Percentiles rank a stretch among this genome's conserved stretches.
Conservation (phyloP, 2,888 invertebrate genomes). For the Meganola albula region DNA sequence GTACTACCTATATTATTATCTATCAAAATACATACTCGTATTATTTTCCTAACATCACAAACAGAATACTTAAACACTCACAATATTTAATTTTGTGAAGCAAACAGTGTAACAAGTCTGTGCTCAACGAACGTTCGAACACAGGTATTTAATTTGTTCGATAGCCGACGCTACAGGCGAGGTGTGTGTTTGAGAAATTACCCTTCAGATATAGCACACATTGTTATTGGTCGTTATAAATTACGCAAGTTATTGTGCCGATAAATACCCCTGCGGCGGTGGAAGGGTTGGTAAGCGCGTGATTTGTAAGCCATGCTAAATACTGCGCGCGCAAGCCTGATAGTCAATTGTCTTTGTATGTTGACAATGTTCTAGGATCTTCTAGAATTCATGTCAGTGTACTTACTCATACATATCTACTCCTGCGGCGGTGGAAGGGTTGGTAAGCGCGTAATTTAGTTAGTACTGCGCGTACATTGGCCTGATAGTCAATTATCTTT, state of each 20-base stretch:
- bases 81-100: too few species aligned
- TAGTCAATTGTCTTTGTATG: constrained; percentile 18
- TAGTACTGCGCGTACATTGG: too few species aligned
- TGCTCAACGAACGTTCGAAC: constrained; percentile 14
- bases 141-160: constrained; percentile 47
- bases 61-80: too few species aligned
- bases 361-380: too few species aligned
- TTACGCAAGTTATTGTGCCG: constrained; percentile 52
- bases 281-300: constrained; percentile 29
- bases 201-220: constrained; percentile 59
- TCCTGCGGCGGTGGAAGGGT: too few species aligned
- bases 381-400: too few species aligned
- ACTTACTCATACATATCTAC: too few species aligned
- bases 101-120: constrained; percentile 6
- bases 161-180: constrained; percentile 40
- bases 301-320: constrained; percentile 36
- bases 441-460: too few species aligned
- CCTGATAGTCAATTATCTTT: too few species aligned
- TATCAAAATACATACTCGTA: too few species aligned
- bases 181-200: constrained; percentile 71
- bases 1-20: too few species aligned
- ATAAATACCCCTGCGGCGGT: constrained; percentile 48
- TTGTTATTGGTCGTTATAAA: constrained; percentile 66
- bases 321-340: constrained; percentile 26
- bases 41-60: too few species aligned